A percentile compares a stretch with the other conserved stretches of the same genome.
Evolutionary conservation across 2,888 invertebrate genomes (phyloP).

Genomic region (Lasioglossum pauxillum): DNA sequence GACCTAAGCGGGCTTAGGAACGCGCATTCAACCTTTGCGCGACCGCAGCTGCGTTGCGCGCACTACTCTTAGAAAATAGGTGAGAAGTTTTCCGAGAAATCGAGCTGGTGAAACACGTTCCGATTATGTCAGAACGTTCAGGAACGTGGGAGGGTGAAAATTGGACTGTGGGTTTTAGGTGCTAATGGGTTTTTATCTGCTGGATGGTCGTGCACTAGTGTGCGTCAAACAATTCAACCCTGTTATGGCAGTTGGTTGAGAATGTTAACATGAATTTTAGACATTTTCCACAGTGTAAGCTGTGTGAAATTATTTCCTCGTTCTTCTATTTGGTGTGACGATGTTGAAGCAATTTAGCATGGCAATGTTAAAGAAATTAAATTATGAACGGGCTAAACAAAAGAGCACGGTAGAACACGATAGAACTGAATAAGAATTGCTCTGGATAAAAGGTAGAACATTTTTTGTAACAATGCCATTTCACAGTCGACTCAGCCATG

Average conservation of each 20-base stretch:
- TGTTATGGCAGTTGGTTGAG: background rate
- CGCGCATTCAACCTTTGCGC: slow-evolving; percentile 1
- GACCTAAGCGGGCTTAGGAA: background rate
- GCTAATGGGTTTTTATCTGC: background rate
- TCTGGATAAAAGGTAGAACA: background rate
- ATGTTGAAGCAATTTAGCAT: too few relatives aligned
- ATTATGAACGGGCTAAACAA: background rate
- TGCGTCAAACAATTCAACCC: background rate
- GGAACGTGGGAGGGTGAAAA: background rate
- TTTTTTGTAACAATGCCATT: background rate
- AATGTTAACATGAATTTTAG: background rate
- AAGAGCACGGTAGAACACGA: background rate
- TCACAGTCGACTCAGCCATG: background rate
- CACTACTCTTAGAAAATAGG: background rate
- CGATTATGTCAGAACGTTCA: background rate
- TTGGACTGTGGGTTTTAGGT: background rate
- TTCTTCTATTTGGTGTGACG: too few relatives aligned
- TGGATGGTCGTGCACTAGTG: background rate
- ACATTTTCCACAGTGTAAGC: too few relatives aligned
- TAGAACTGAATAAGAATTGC: background rate
- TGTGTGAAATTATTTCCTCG: too few relatives aligned
- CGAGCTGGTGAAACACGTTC: background rate
- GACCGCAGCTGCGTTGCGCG: background rate
- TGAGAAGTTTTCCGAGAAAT: slow-evolving; percentile 2
- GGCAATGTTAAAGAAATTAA: too few relatives aligned